Conservation (phyloP, 2,113 vertebrate genomes). For the Platycercus adscitus region DNA sequence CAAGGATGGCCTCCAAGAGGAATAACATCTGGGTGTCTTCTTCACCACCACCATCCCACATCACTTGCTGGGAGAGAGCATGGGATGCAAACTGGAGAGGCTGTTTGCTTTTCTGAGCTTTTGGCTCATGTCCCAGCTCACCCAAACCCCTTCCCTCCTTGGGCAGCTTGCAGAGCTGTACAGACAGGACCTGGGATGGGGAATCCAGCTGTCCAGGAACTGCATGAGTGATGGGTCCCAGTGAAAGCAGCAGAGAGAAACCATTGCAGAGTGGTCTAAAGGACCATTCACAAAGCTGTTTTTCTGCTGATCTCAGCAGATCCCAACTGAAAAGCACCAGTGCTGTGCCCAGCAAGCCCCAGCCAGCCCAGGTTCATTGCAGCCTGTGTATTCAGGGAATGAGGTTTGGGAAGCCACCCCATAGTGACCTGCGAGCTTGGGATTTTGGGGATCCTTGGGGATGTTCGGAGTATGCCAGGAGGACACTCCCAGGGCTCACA, state of each 20-base stretch:
- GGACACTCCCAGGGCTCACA: background rate
- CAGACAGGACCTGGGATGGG: background rate
- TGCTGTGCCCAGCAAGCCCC: background rate
- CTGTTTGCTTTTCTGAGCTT: background rate
- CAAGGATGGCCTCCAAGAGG: background rate
- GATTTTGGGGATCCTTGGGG: background rate
- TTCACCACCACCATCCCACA: background rate
- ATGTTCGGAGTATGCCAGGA: background rate
- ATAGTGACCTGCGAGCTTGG: background rate
- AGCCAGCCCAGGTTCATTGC: background rate
- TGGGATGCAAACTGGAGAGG: background rate
- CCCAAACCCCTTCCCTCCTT: background rate
- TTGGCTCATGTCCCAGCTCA: background rate
- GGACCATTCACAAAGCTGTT: background rate
- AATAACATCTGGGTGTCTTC: background rate
- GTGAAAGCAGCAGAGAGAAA: background rate
- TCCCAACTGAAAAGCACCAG: background rate
- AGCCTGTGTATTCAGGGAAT: accelerated
- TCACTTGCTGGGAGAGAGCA: background rate
- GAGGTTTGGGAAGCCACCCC: background rate
- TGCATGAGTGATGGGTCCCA: background rate
- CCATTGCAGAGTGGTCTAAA: background rate
- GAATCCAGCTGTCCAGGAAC: background rate
- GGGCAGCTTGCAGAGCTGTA: background rate
- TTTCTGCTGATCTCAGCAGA: background rate